Conservation (phyloP, 1,140 invertebrate genomes). For the Heterodera schachtii region DNA sequence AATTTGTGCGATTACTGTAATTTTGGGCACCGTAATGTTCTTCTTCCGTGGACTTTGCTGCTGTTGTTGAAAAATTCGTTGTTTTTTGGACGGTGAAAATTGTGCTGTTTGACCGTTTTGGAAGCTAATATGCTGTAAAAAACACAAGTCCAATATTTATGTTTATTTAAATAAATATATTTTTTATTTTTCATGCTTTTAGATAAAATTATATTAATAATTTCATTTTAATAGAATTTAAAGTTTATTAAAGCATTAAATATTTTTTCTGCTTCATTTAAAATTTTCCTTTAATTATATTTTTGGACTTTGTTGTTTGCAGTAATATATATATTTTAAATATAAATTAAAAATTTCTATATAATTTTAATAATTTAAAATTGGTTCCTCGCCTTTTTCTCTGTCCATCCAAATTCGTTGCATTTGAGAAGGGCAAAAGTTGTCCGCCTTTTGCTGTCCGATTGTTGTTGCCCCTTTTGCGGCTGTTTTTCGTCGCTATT, state of each 20-base stretch:
- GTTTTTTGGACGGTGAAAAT: not conserved
- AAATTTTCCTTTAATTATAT: too few relatives aligned
- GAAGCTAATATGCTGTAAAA: not conserved
- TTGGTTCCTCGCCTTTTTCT: conserved; percentile 31
- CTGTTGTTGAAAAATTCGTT: not conserved
- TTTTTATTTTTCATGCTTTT: not conserved
- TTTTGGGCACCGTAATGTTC: conserved; percentile 2
- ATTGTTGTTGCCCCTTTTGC: not conserved
- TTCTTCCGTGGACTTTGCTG: not conserved
- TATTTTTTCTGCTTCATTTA: too few relatives aligned
- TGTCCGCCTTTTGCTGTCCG: too few relatives aligned
- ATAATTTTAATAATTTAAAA: not conserved
- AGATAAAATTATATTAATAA: too few relatives aligned
- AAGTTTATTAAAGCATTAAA: too few relatives aligned
- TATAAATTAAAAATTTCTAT: not conserved
- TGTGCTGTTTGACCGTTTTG: not conserved
- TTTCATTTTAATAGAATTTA: too few relatives aligned
- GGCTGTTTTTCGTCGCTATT: not conserved
- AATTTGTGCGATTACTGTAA: conserved; percentile 28
- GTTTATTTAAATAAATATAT: not conserved
- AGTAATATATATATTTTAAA: too few relatives aligned
- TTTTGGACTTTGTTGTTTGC: too few relatives aligned
- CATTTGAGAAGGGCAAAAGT: conserved; percentile 15
- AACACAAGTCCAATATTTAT: not conserved
- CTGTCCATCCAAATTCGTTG: conserved; percentile 45